Evolutionary conservation across 2,113 vertebrate species (phyloP).

Genomic region (Apeltes quadracus): DNA sequence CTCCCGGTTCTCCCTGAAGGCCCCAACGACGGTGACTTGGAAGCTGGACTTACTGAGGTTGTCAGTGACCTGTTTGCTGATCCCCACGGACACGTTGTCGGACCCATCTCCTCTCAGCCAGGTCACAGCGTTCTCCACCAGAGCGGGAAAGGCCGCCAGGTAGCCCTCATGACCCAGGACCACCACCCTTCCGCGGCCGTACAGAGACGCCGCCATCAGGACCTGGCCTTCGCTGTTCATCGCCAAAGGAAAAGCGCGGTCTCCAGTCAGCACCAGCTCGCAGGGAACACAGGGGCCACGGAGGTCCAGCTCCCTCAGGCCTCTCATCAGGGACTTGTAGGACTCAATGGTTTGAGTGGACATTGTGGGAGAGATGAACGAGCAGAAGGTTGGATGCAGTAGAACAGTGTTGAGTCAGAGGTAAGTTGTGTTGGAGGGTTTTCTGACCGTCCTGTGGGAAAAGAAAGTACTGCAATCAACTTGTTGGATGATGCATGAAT

Average conservation of each 20-base stretch:
- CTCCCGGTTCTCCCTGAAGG: constrained; percentile 50
- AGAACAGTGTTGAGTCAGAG: neutral
- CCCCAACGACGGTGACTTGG: constrained; percentile 53
- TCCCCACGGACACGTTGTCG: constrained; percentile 70
- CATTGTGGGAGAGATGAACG: constrained; percentile 31
- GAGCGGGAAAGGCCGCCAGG: constrained; percentile 75
- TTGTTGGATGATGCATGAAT: no score
- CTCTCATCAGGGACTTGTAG: constrained; percentile 70
- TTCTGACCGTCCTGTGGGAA: neutral
- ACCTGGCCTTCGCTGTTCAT: constrained; percentile 77
- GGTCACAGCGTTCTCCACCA: constrained; percentile 84
- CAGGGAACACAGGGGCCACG: constrained; percentile 46
- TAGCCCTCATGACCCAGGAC: constrained; percentile 86
- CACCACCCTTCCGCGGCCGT: constrained; percentile 85
- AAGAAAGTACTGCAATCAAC: neutral
- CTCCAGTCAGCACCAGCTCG: constrained; percentile 75
- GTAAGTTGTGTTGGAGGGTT: no score
- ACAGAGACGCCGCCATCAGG: constrained; percentile 80
- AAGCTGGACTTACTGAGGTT: constrained; percentile 71
- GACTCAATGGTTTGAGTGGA: constrained; percentile 14
- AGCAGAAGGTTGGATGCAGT: neutral
- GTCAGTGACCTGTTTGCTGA: constrained; percentile 73
- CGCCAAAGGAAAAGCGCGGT: constrained; percentile 77
- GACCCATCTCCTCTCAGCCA: constrained; percentile 84
- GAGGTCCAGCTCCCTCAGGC: constrained; percentile 71